phyloP scores from a whole-genome alignment of 2,888 invertebrate species.

The Amblyjoppa proteus region DNA sequence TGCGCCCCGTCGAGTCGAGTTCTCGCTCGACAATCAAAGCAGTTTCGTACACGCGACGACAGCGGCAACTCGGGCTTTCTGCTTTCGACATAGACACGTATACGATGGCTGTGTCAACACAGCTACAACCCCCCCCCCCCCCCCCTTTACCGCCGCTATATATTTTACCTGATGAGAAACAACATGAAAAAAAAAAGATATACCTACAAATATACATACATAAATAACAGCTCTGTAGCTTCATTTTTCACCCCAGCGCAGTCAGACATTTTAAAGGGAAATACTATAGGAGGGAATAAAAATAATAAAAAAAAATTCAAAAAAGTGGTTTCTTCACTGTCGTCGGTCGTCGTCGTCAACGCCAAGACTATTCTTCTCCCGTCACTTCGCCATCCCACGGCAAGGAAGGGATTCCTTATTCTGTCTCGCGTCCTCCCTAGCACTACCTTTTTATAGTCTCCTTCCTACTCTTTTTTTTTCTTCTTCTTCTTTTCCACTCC shows the following conservation, averaged over 20 bases:
- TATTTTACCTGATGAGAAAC: constrained; percentile 16
- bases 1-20: constrained; percentile 55
- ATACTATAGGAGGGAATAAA: constrained; percentile 10
- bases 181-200: constrained; percentile 24
- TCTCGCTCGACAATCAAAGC: constrained; percentile 60
- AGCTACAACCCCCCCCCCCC: not conserved
- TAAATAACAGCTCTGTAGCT: constrained; percentile 10
- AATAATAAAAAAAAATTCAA: constrained; percentile 23
- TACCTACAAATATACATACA: constrained; percentile 6
- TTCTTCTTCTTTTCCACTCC: constrained; percentile 12
- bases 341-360: constrained; percentile 58
- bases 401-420: constrained; percentile 41
- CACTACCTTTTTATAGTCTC: constrained; percentile 39
- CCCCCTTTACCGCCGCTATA: not conserved
- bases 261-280: constrained; percentile 38
- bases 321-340: constrained; percentile 58
- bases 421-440: constrained; percentile 42
- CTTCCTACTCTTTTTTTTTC: constrained; percentile 7
- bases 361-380: constrained; percentile 76
- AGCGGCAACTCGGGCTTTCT: constrained; percentile 10
- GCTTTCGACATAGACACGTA: constrained; percentile 6
- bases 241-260: constrained; percentile 4
- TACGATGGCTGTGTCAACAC: constrained; percentile 21
- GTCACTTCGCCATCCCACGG: constrained; percentile 73
- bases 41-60: constrained; percentile 3